phyloP scores from a whole-genome alignment of 2,797 vertebrate genomes.

The Amazona finschi region DNA sequence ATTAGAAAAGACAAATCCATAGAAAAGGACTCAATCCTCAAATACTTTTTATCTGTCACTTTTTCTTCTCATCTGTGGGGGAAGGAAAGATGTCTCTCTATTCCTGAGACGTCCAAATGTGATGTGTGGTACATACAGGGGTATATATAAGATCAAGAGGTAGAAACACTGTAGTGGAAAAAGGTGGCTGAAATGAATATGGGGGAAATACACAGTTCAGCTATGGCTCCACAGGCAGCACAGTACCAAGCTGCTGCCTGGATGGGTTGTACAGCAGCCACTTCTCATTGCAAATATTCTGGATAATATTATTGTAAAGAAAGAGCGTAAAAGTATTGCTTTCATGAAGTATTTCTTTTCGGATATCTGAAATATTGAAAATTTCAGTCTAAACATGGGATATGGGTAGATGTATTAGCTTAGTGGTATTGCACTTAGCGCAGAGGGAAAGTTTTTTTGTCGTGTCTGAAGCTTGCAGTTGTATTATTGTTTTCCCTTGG shows the following conservation, averaged over 20 bases:
- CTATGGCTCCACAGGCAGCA: background rate
- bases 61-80: background rate
- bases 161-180: background rate
- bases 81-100: background rate
- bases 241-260: background rate
- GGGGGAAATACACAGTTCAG: fast-evolving
- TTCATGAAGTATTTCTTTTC: background rate
- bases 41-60: background rate
- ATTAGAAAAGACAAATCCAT: background rate
- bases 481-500: background rate
- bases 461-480: background rate
- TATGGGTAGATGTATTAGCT: background rate
- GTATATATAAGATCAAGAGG: background rate
- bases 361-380: background rate
- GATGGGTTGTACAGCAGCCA: background rate
- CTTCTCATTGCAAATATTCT: background rate
- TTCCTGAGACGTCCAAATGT: background rate
- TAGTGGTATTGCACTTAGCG: background rate
- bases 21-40: background rate
- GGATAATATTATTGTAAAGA: background rate
- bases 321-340: background rate
- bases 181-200: background rate
- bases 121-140: background rate
- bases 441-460: fast-evolving
- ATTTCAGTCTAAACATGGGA: fast-evolving